Conservation (phyloP, 1,140 invertebrate species). For the Hylaeus anthracinus region DNA sequence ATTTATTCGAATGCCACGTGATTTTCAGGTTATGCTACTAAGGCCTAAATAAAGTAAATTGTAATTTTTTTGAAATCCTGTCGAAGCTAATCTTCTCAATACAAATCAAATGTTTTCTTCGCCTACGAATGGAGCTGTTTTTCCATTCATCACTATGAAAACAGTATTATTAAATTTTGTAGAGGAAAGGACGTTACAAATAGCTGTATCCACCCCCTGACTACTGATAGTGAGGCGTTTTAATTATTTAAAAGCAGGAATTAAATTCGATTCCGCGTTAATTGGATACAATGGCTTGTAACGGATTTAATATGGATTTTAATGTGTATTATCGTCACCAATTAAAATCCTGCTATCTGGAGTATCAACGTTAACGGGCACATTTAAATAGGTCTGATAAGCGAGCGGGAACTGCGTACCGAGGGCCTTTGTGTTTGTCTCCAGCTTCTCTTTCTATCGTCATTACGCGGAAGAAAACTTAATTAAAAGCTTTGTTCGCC, state of each 20-base stretch:
- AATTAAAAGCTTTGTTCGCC: slow-evolving; percentile 23
- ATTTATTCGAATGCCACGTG: no score
- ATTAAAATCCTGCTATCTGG: slow-evolving; percentile 39
- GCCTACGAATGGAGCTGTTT: no score
- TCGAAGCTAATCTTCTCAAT: no score
- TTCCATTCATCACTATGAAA: no score
- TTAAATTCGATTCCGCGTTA: slow-evolving; percentile 3
- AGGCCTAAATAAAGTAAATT: no score
- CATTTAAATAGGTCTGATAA: slow-evolving; percentile 34
- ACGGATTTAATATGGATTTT: slow-evolving; percentile 39
- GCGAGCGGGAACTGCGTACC: neutral
- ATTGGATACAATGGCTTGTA: slow-evolving; percentile 18
- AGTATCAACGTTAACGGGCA: slow-evolving; percentile 18
- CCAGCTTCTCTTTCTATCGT: neutral
- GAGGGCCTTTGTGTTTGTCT: slow-evolving; percentile 14
- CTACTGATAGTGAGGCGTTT: neutral
- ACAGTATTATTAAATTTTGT: no score
- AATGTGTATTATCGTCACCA: slow-evolving; percentile 42
- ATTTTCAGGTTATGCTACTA: no score
- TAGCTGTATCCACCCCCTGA: neutral
- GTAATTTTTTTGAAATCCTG: no score
- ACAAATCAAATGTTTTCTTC: no score
- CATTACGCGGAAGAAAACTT: slow-evolving; percentile 19
- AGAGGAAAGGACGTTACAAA: no score
- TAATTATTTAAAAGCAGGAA: slow-evolving; percentile 21